Evolutionary conservation across 2,797 vertebrate genomes (phyloP).

Genomic region (Eremophila alpestris): DNA sequence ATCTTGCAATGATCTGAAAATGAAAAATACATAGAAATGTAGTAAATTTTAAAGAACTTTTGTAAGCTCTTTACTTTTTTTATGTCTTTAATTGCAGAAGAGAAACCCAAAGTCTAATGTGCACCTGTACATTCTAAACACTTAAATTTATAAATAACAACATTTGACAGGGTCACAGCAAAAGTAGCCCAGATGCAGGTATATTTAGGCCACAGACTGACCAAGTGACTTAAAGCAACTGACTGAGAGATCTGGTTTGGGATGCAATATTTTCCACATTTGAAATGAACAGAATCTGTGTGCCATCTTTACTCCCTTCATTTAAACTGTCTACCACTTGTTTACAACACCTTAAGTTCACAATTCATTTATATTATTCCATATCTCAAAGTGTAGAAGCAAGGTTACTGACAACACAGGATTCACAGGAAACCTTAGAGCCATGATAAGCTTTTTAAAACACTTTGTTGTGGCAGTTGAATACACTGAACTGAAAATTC

Average conservation of each 20-base stretch:
- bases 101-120: neutral
- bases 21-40: neutral
- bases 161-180: constrained; percentile 5
- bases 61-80: neutral
- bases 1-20: neutral
- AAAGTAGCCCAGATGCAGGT: neutral
- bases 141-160: constrained; percentile 7
- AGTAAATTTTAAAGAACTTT: neutral
- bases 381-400: neutral
- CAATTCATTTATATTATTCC: neutral
- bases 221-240: neutral
- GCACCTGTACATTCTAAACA: neutral
- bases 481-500: neutral
- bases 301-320: neutral
- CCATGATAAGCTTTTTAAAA: neutral
- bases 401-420: neutral
- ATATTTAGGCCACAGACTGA: neutral
- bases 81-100: neutral
- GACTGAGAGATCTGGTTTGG: neutral
- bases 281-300: neutral
- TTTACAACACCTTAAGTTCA: neutral
- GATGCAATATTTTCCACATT: neutral
- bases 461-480: neutral
- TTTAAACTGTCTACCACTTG: neutral
- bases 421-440: neutral